Conservation (phyloP, 2,113 vertebrate species). For the Strigops habroptila region DNA sequence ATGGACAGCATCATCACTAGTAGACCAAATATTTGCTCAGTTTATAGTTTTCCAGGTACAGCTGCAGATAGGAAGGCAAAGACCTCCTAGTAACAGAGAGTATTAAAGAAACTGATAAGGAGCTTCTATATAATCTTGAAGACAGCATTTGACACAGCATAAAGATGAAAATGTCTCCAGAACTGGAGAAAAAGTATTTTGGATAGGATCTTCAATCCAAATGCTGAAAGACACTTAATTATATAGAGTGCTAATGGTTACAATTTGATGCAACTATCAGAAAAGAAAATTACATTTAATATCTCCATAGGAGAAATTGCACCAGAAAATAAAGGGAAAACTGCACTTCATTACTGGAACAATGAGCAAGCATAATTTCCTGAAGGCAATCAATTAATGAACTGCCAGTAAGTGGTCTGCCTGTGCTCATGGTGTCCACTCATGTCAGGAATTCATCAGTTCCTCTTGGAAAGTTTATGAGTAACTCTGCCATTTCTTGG, state of each 20-base stretch:
- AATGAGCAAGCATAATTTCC: neutral
- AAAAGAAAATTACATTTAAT: neutral
- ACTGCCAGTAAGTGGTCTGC: neutral
- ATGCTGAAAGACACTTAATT: neutral
- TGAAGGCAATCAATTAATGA: neutral
- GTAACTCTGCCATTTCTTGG: neutral
- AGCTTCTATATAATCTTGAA: neutral
- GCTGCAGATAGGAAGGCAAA: neutral
- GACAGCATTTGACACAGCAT: neutral
- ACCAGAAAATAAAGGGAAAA: neutral
- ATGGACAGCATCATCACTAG: neutral
- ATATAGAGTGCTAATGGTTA: neutral
- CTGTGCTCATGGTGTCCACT: neutral
- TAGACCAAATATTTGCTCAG: neutral
- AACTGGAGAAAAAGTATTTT: neutral
- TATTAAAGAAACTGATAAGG: neutral
- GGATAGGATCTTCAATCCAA: neutral
- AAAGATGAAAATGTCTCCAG: neutral
- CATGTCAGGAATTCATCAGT: neutral
- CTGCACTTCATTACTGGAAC: neutral
- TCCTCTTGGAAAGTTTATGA: neutral
- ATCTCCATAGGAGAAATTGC: neutral
- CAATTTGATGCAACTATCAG: neutral
- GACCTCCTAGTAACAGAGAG: neutral
- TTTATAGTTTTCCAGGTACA: neutral